A percentile compares a stretch with the other conserved stretches of the same genome.
phyloP scores from a whole-genome alignment of 2,797 vertebrate genomes.

The Anguilla obscura region DNA sequence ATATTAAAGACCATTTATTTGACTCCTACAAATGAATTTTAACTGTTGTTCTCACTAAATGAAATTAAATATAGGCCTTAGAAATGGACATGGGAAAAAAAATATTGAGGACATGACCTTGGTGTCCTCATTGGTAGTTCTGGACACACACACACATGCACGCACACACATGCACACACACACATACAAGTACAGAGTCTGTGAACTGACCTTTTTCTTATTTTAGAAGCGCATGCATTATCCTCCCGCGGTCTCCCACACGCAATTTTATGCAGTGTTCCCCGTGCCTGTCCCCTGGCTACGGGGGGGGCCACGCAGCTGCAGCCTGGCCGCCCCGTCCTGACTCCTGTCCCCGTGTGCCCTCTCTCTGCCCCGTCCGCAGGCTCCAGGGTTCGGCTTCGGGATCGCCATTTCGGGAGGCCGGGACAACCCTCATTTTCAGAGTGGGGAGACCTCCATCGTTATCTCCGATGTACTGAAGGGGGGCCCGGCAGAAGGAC shows the following conservation, averaged over 20 bases:
- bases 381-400: slow-evolving; percentile 99
- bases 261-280: neutral
- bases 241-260: neutral
- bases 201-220: neutral
- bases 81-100: no score
- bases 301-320: neutral
- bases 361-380: slow-evolving; percentile 25
- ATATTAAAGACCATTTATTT: no score
- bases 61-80: no score
- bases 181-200: neutral
- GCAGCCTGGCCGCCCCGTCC: neutral
- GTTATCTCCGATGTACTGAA: slow-evolving; percentile 98
- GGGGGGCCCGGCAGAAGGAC: slow-evolving; percentile 95
- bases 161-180: neutral
- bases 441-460: slow-evolving; percentile 99
- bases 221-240: neutral
- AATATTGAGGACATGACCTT: no score
- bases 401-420: slow-evolving; percentile 99
- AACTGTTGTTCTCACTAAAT: no score
- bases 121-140: neutral
- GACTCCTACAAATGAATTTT: no score
- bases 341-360: neutral
- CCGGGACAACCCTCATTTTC: slow-evolving; percentile 98
- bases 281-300: neutral
- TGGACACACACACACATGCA: neutral